Base-by-base conservation (phyloP, 2,888 invertebrate genomes). In the Yponomeuta evonymella region DNA sequence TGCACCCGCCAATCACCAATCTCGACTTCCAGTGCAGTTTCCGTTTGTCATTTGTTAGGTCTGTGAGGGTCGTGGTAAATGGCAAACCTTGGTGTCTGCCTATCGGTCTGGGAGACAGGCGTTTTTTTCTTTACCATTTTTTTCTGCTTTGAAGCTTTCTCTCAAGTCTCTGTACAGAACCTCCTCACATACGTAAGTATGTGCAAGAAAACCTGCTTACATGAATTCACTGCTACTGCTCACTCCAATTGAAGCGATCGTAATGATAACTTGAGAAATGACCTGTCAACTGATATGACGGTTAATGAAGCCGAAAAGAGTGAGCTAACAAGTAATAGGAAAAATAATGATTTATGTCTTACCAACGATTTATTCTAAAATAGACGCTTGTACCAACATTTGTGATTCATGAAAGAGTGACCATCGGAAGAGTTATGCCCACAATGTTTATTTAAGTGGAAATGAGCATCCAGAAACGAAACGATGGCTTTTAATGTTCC, bases 261-360 rank as follows among this genome's bases (percentile, higher is more conserved):
- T 58, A 58, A 58, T 58, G 15, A 58, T 58, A 15, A 15, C 77
- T 81, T 88, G 87, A 87, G 79, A 86, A 89, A 90, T 85, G 86
- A 86, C 81, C 88, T 85, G 86, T 86, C 86, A 74, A 74, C 74
- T 75, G 77, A 82, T 83, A 79, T 84, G 83, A 86, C 81, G 82
- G 83, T 85, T 88, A 89, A 89, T 88, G 87, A 88, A 85, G 85
- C 77, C 79, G 75, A 81, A 82, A 84, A 85, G 83, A 76, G 82
- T 85, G 84, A 83, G 81, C 79, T 80, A 81, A 81, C 82, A 83
- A 83, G 82, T 88, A 86, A 89, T 87, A 81, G 79, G 80, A 84
- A 83, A 84, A 79, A 78, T 85, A 85, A 85, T 83, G 78, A 78
- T 68, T 48, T 30, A 43, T 48, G 11, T 36, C 12, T 23, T 62